Evolutionary conservation across 2,888 invertebrate species (phyloP).

Genomic region (Noctuana brunneofusca): DNA sequence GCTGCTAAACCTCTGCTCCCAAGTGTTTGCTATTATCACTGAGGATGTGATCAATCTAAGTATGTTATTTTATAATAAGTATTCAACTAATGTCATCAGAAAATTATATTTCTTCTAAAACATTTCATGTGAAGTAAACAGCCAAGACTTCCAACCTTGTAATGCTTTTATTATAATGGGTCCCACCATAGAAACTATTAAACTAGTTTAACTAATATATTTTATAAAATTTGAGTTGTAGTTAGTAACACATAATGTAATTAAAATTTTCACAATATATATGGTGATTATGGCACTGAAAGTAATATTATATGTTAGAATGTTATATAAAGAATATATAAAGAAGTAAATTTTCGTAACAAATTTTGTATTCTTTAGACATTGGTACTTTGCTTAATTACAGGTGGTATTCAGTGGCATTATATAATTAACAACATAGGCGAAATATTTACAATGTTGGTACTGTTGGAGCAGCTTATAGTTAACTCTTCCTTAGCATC

Average conservation of each 20-base stretch:
- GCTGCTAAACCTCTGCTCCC: conserved; percentile 87
- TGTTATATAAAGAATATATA: too few relatives aligned
- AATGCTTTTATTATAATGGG: neutral
- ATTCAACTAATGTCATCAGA: too few relatives aligned
- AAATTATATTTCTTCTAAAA: too few relatives aligned
- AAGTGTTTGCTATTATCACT: conserved; percentile 87
- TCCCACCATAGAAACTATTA: neutral
- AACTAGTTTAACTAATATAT: too few relatives aligned
- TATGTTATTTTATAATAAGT: conserved; percentile 50
- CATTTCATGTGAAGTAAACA: too few relatives aligned
- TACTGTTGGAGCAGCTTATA: conserved; percentile 85
- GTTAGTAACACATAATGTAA: too few relatives aligned
- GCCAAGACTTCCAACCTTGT: too few relatives aligned
- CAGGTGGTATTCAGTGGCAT: conserved; percentile 75
- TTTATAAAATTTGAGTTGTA: too few relatives aligned
- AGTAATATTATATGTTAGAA: too few relatives aligned
- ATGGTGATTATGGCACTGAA: too few relatives aligned
- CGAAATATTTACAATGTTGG: conserved; percentile 85
- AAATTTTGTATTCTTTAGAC: neutral
- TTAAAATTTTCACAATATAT: too few relatives aligned
- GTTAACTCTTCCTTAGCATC: conserved; percentile 61
- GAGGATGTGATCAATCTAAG: conserved; percentile 74
- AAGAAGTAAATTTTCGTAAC: too few relatives aligned
- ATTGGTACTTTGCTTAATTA: conserved; percentile 33
- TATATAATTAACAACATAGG: conserved; percentile 82